These are phyloP conservation scores for Dasyprocta punctata DNA, from an alignment of 2,113 vertebrate genomes.

Conservation along the genomic window DNA sequence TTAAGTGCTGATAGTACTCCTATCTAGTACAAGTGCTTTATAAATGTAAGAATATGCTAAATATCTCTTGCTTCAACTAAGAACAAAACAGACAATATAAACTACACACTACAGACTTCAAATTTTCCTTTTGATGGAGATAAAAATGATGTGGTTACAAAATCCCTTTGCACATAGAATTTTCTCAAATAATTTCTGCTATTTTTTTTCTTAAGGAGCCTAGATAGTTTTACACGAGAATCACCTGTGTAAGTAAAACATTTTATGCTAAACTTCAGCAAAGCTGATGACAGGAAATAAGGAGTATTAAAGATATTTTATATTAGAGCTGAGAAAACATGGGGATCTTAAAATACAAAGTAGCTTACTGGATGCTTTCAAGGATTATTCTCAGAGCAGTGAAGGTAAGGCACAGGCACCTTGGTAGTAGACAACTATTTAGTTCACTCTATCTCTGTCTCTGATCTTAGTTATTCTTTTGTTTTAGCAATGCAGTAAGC, in stretches of 20 bases:
- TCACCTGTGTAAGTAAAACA: conserved; percentile 20
- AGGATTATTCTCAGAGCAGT: not conserved
- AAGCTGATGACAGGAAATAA: not conserved
- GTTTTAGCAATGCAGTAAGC: conserved; percentile 19
- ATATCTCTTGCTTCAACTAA: not conserved
- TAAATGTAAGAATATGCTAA: not conserved
- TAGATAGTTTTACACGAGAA: not conserved
- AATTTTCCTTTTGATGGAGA: conserved; percentile 20
- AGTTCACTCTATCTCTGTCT: not conserved
- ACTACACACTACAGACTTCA: not conserved
- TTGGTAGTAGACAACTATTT: not conserved
- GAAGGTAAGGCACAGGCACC: not conserved
- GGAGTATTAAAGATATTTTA: not conserved
- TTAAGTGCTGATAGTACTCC: not conserved
- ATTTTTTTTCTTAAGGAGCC: not conserved
- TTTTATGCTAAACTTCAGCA: conserved; percentile 40
- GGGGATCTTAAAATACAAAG: not conserved
- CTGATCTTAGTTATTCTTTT: conserved; percentile 43
- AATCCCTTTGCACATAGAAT: not conserved
- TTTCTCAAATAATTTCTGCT: not conserved
- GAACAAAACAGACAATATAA: not conserved
- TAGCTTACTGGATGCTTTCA: not conserved
- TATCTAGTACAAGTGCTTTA: not conserved
- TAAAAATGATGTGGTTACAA: not conserved
- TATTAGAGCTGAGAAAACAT: not conserved